Conservation (phyloP, 2,113 vertebrate species). For the Lonchura striata region DNA sequence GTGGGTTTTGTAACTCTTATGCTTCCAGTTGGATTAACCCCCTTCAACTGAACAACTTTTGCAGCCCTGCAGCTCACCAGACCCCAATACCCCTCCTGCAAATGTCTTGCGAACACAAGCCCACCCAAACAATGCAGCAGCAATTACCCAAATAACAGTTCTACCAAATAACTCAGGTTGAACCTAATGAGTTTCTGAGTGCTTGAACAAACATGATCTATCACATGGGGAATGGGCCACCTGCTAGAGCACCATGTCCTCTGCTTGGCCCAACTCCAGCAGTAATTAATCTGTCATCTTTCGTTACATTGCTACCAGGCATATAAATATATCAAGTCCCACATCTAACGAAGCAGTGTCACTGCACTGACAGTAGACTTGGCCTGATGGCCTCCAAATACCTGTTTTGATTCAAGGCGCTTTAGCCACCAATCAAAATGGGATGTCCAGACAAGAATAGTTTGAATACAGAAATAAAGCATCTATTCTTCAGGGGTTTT, state of each 20-base stretch:
- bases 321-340: conserved; percentile 38
- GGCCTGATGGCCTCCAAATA: neutral
- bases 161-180: neutral
- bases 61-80: neutral
- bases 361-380: neutral
- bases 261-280: conserved; percentile 43
- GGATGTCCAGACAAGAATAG: neutral
- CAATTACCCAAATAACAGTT: neutral
- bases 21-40: accelerated
- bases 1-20: neutral
- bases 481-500: neutral
- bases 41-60: neutral
- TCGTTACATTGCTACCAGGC: conserved; percentile 5
- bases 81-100: neutral
- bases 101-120: neutral
- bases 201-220: conserved; percentile 39
- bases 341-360: neutral
- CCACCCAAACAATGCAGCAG: neutral
- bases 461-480: neutral
- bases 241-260: conserved; percentile 26
- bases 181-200: conserved; percentile 63
- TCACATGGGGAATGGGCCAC: neutral
- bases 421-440: neutral
- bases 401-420: neutral
- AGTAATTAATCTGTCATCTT: conserved; percentile 70